phyloP scores from a whole-genome alignment of 2,797 vertebrate genomes.

The Rhodeus uyekii region DNA sequence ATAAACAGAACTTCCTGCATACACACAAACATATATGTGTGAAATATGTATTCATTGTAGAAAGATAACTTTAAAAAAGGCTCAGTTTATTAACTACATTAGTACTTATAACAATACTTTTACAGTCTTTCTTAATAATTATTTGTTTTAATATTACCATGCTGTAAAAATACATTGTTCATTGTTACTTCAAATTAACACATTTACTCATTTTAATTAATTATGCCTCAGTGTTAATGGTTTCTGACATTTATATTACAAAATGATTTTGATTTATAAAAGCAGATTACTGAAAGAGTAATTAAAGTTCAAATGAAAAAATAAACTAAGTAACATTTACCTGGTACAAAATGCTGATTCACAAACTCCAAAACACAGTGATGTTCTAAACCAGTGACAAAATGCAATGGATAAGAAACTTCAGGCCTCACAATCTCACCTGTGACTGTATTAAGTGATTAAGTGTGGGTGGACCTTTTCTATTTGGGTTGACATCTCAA shows the following conservation, averaged over 20 bases:
- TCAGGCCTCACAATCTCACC: background rate
- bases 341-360: background rate
- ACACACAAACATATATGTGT: background rate
- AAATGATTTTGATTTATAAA: background rate
- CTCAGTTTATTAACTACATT: no score
- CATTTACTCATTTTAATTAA: background rate
- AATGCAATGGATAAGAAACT: background rate
- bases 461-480: background rate
- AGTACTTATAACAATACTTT: no score
- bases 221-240: background rate
- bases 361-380: background rate
- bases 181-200: background rate
- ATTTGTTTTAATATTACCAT: background rate
- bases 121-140: background rate
- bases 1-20: background rate
- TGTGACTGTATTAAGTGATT: background rate
- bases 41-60: background rate
- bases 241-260: background rate
- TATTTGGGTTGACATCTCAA: background rate
- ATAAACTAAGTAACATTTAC: background rate
- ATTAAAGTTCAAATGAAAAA: background rate
- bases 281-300: background rate
- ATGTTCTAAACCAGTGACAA: background rate
- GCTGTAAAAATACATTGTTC: background rate
- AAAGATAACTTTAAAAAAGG: no score